Evolutionary conservation across 1,140 invertebrate genomes (phyloP).

Genomic region (Atta texana): DNA sequence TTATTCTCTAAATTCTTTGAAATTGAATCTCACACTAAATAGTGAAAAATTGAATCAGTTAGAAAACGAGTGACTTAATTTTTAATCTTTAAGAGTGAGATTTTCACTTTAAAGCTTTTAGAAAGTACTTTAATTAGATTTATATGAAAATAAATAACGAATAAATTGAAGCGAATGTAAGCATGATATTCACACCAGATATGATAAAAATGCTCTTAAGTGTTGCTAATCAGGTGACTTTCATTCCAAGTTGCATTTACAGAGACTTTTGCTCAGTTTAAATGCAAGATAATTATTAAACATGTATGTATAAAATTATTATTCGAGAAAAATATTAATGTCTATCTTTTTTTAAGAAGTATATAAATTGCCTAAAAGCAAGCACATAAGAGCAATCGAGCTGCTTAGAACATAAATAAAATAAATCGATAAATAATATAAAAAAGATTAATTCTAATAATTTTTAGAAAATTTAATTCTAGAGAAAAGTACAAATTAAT

Average conservation of each 20-base stretch:
- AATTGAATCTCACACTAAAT: no score
- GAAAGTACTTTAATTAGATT: neutral
- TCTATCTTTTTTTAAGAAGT: neutral
- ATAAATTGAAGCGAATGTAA: neutral
- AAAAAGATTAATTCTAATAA: neutral
- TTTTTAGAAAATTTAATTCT: neutral
- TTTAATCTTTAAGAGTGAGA: no score
- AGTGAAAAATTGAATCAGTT: no score
- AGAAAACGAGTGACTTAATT: no score
- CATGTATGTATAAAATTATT: neutral
- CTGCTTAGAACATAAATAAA: slow-evolving; percentile 13
- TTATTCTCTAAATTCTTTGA: neutral
- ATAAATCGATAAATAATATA: neutral
- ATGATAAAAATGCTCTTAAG: neutral
- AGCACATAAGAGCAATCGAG: slow-evolving; percentile 22
- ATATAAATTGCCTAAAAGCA: neutral
- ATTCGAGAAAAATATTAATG: slow-evolving; percentile 1
- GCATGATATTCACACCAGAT: neutral
- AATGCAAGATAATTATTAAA: slow-evolving; percentile 29
- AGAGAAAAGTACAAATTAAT: neutral
- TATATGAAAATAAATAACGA: neutral
- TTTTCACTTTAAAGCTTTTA: no score
- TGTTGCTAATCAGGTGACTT: slow-evolving; percentile 7
- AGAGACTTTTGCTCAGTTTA: neutral
- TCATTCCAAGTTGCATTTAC: neutral